A percentile compares a stretch with the other conserved stretches of the same genome.
These are phyloP conservation scores for Euphydryas editha DNA, from an alignment of 2,888 invertebrate species.

Conservation along the genomic window DNA sequence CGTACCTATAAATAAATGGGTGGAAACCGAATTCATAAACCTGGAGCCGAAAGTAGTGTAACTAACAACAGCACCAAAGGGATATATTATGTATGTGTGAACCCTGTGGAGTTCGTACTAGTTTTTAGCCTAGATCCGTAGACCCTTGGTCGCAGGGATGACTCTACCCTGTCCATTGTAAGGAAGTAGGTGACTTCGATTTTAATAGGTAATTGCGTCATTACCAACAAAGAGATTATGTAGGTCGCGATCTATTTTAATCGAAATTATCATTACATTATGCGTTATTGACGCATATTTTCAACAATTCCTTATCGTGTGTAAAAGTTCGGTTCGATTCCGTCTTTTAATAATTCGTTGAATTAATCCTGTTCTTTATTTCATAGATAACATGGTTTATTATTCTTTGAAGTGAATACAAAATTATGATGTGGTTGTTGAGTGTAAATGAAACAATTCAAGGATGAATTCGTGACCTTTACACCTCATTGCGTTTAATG, in stretches of 20 bases:
- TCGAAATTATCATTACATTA: conserved; percentile 34
- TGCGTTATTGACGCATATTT: conserved; percentile 19
- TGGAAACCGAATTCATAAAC: too few species aligned
- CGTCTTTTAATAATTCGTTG: not conserved
- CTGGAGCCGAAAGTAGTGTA: too few species aligned
- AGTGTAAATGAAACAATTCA: conserved; percentile 27
- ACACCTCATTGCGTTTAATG: conserved; percentile 27
- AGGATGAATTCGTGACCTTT: conserved; percentile 37
- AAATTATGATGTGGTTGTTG: conserved; percentile 9
- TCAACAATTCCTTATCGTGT: conserved; percentile 13
- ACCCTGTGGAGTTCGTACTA: too few species aligned
- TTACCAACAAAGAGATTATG: conserved; percentile 21
- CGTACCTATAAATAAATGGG: too few species aligned
- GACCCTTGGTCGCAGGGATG: not conserved
- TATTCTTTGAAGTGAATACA: not conserved
- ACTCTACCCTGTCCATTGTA: not conserved
- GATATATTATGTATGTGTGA: too few species aligned
- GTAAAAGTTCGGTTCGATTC: conserved; percentile 19
- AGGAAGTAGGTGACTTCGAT: conserved; percentile 6
- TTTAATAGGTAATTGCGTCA: conserved; percentile 10
- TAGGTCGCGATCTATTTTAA: conserved; percentile 38
- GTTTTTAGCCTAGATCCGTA: not conserved
- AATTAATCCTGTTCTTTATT: conserved; percentile 9
- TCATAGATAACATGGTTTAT: not conserved
- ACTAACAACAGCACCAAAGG: too few species aligned